Percentiles rank a stretch among this genome's conserved stretches.
Conservation (phyloP, 2,113 vertebrate genomes). For the Marcusenius ussheri region DNA sequence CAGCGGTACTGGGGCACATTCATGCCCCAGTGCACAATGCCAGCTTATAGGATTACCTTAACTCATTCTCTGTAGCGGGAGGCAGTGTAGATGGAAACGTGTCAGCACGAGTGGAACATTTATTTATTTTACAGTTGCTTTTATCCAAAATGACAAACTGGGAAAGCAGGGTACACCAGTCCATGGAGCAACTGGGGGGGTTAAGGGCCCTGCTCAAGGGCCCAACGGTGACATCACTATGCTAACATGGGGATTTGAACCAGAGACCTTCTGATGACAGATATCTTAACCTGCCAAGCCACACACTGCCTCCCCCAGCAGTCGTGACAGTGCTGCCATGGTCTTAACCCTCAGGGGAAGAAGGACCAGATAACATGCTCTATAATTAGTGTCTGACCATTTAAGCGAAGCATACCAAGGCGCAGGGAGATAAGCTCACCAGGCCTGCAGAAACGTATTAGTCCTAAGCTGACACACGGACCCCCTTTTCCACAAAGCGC, state of each 20-base stretch:
- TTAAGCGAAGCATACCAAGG: background rate
- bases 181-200: background rate
- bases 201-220: background rate
- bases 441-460: background rate
- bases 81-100: background rate
- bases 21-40: background rate
- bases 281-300: background rate
- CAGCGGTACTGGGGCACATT: background rate
- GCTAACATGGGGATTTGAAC: background rate
- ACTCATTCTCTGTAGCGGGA: background rate
- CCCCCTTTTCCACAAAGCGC: background rate
- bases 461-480: background rate
- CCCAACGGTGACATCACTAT: background rate
- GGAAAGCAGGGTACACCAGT: background rate
- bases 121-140: background rate
- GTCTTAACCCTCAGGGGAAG: background rate
- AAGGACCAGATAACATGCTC: background rate
- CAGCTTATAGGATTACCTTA: background rate
- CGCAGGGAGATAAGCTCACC: background rate
- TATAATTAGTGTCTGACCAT: background rate
- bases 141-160: background rate
- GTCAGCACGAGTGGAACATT: background rate
- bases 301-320: background rate
- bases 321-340: too few relatives aligned
- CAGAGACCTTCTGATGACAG: background rate